phyloP scores from a whole-genome alignment of 2,113 vertebrate species.

The Corythaixoides concolor region DNA sequence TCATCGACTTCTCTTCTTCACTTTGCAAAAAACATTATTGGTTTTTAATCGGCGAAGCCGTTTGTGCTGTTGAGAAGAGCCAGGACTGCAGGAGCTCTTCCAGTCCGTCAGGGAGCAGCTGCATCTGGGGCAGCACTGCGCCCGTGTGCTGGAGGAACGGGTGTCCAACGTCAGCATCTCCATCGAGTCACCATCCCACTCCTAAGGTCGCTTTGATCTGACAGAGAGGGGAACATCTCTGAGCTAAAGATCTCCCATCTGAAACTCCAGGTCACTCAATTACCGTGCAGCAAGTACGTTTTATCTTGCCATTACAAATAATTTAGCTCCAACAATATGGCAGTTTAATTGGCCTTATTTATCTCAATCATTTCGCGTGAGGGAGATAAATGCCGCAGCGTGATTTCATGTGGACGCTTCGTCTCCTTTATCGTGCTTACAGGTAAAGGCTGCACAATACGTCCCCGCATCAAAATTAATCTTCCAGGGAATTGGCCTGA shows the following conservation, averaged over 20 bases:
- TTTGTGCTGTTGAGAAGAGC: background rate
- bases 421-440: background rate
- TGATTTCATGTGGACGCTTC: background rate
- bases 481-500: background rate
- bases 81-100: background rate
- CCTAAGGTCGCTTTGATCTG: background rate
- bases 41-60: background rate
- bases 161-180: background rate
- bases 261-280: background rate
- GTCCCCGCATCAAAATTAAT: background rate
- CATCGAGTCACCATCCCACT: background rate
- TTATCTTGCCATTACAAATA: background rate
- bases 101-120: background rate
- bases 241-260: background rate
- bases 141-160: background rate
- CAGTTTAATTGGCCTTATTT: constrained; percentile 28
- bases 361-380: background rate
- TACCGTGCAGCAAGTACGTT: background rate
- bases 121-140: background rate
- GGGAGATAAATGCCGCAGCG: background rate
- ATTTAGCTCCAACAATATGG: background rate
- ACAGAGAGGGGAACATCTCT: background rate
- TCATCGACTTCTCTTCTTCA: accelerated
- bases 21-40: accelerated
- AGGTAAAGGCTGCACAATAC: background rate